Percentiles rank a stretch among this genome's conserved stretches.
Evolutionary conservation across 2,797 vertebrate genomes (phyloP).

Genomic region (Geotria australis): DNA sequence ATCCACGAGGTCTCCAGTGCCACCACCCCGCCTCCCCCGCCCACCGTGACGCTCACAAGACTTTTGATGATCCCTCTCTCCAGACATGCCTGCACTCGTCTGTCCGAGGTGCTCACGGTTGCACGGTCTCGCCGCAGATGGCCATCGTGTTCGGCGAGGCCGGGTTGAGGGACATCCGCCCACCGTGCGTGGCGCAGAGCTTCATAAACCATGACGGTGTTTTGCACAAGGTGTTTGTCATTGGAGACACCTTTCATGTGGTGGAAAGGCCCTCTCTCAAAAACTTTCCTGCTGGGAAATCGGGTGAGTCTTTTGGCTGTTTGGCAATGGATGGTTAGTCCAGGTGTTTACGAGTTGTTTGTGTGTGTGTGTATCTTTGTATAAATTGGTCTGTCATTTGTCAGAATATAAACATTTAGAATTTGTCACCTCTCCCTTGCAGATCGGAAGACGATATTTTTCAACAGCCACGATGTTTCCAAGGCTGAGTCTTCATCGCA

Average conservation of each 20-base stretch:
- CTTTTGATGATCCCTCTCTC: too few relatives aligned
- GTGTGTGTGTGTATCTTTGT: neutral
- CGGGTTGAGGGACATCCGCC: slow-evolving; percentile 10
- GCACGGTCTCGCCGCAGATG: slow-evolving; percentile 8
- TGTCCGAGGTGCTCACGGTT: too few relatives aligned
- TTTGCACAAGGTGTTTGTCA: slow-evolving; percentile 27
- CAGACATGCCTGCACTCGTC: too few relatives aligned
- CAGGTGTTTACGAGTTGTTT: neutral
- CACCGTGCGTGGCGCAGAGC: slow-evolving; percentile 25
- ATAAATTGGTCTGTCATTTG: too few relatives aligned
- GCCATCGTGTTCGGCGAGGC: slow-evolving; percentile 16
- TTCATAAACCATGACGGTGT: slow-evolving; percentile 24
- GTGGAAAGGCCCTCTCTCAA: slow-evolving; percentile 25
- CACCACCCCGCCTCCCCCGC: too few relatives aligned
- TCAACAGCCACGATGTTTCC: slow-evolving; percentile 28
- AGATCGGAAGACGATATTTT: slow-evolving; percentile 26
- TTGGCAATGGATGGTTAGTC: neutral
- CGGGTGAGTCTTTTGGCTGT: slow-evolving; percentile 12
- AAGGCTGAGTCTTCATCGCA: slow-evolving; percentile 24
- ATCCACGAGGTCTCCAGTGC: too few relatives aligned
- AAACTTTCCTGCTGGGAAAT: slow-evolving; percentile 19
- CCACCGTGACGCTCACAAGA: too few relatives aligned
- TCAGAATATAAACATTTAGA: neutral
- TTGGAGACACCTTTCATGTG: slow-evolving; percentile 17
- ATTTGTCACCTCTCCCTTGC: neutral